Conservation (phyloP, 2,888 invertebrate genomes). For the Tribolium freemani region DNA sequence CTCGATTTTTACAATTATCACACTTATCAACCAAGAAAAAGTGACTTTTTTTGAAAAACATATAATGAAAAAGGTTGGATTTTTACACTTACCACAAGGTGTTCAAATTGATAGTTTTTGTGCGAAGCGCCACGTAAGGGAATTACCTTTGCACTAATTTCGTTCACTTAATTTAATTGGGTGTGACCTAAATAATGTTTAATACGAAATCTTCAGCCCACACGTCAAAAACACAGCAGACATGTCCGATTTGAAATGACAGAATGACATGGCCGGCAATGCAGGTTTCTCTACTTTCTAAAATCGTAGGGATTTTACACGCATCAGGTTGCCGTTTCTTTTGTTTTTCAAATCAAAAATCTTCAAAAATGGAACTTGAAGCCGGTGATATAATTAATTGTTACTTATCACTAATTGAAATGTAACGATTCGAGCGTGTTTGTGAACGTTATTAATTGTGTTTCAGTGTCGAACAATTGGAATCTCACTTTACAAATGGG, state of each 20-base stretch:
- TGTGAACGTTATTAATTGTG: not conserved
- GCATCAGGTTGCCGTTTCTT: not conserved
- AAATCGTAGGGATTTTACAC: not conserved
- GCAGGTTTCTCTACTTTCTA: constrained; percentile 5
- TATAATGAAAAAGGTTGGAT: constrained; percentile 20
- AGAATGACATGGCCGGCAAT: constrained; percentile 11
- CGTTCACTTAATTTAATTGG: constrained; percentile 34
- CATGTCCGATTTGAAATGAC: constrained; percentile 59
- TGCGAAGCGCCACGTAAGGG: not conserved
- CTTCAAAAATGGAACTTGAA: constrained; percentile 4
- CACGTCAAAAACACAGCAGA: constrained; percentile 63
- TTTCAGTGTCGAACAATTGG: constrained; percentile 19
- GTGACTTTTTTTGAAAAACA: constrained; percentile 3
- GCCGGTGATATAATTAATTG: not conserved
- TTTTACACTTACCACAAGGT: not conserved
- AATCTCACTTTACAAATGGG: not conserved
- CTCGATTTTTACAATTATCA: not conserved
- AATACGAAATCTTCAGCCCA: constrained; percentile 58
- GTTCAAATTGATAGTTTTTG: not conserved
- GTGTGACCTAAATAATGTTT: constrained; percentile 58
- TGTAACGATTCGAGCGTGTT: not conserved
- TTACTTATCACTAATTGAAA: constrained; percentile 11
- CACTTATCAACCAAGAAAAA: not conserved
- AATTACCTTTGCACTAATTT: constrained; percentile 11
- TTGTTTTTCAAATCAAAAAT: not conserved